Evolutionary conservation across 2,888 invertebrate species (phyloP), one percentile per base, ranked within the genome.

Genomic region (Trissonchulus latispiculum): DNA sequence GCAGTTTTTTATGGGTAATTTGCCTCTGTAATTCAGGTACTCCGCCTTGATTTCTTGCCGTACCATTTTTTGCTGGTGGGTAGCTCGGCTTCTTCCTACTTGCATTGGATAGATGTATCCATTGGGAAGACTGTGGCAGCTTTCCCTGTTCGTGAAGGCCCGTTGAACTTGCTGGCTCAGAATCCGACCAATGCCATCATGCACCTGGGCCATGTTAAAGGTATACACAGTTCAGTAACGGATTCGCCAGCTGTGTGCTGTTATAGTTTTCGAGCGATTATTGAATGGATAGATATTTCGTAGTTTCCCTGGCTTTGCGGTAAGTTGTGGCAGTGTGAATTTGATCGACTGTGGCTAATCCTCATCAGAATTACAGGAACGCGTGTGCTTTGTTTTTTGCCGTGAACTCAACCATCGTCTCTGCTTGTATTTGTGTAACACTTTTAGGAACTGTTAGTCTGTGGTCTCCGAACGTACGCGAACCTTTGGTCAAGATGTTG

Each of bases 151-250:
- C 88, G 87, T 75, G 84, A 90, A 61, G 95, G 94, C 23, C 87
- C 90, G 76, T 88, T 95, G 67, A 88, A 84, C 72, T 88, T 91
- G 1, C 90, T 99, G 90, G 88, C 91, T 0, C 94, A 95, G 81
- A 99, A 99, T 85, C 95, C 96, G 0, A 88, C 89, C 80, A 99
- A 97, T 85, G 99, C 92, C 0, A 89, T 94, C 1, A 82, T 96
- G 2, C 91, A 92, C 80, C 85, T 93, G n/a, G 97, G 96, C 0
- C 91, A 93, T 83, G 87, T 91, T 0, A 91, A 91, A 84, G 96
- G 88, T 84, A 82, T n/a, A n/a, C n/a, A n/a, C n/a, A n/a, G 77
- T n/a, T n/a, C n/a, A n/a, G n/a, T n/a, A n/a, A n/a, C n/a, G n/a
- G n/a, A n/a, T n/a, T n/a, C n/a, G n/a, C n/a, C n/a, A n/a, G n/a